phyloP scores from a whole-genome alignment of 2,888 invertebrate genomes.

The Encarsia formosa region DNA sequence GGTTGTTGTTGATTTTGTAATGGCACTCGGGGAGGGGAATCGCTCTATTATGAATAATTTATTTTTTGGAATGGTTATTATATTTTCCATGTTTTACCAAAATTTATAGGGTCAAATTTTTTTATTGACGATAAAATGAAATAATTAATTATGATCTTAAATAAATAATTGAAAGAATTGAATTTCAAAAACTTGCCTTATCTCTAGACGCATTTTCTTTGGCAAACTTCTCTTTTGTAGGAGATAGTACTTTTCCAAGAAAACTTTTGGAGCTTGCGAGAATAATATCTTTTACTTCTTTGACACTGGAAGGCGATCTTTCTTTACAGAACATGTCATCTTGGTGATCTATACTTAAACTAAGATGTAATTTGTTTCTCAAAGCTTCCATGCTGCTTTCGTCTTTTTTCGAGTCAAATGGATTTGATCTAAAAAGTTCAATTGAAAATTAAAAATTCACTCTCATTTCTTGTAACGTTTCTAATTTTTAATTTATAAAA shows the following conservation, averaged over 20 bases:
- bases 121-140: no score
- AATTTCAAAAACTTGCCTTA: conserved; percentile 39
- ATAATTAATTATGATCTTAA: no score
- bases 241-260: conserved; percentile 72
- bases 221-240: conserved; percentile 64
- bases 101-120: no score
- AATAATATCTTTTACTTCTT: conserved; percentile 69
- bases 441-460: neutral
- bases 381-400: conserved; percentile 46
- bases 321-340: conserved; percentile 49
- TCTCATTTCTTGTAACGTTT: neutral
- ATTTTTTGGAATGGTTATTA: no score
- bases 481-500: neutral
- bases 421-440: conserved; percentile 46
- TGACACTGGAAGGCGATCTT: conserved; percentile 61
- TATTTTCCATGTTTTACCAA: no score
- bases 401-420: conserved; percentile 47
- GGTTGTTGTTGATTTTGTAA: conserved; percentile 36
- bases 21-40: conserved; percentile 48
- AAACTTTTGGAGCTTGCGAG: conserved; percentile 68
- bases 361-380: conserved; percentile 47
- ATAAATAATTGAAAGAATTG: no score
- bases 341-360: conserved; percentile 44
- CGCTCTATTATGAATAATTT: no score
- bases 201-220: conserved; percentile 43